phyloP scores from a whole-genome alignment of 2,888 invertebrate species.

The Scaptomyza cyrtandrae region DNA sequence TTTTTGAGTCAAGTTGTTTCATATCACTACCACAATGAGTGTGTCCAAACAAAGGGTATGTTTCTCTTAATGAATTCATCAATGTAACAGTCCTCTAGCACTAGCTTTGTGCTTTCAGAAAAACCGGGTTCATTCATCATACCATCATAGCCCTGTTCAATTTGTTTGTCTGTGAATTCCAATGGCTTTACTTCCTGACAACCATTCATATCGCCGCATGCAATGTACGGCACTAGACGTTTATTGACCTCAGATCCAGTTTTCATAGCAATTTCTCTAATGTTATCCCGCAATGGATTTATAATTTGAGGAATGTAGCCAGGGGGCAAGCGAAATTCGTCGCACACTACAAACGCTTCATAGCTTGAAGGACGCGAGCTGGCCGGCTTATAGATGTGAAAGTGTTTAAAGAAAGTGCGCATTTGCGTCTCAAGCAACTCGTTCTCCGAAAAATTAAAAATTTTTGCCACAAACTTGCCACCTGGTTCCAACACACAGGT shows the following conservation, averaged over 20 bases:
- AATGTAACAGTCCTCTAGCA: constrained; percentile 11
- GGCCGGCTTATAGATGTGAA: constrained; percentile 95
- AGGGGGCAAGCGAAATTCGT: constrained; percentile 92
- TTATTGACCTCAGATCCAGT: constrained; percentile 90
- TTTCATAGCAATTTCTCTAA: constrained; percentile 89
- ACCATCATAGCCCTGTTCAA: constrained; percentile 41
- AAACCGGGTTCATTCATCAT: constrained; percentile 43
- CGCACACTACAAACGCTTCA: constrained; percentile 98
- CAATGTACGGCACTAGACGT: constrained; percentile 95
- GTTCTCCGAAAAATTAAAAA: constrained; percentile 97
- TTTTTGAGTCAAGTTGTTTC: not conserved
- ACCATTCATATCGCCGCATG: constrained; percentile 93
- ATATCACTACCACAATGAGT: constrained; percentile 9
- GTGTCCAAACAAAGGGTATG: not conserved
- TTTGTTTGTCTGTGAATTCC: constrained; percentile 7
- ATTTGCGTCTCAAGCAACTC: constrained; percentile 95
- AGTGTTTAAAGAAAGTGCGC: constrained; percentile 94
- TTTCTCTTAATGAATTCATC: constrained; percentile 16
- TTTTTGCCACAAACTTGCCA: constrained; percentile 98
- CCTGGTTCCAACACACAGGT: constrained; percentile 95
- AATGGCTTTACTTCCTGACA: constrained; percentile 87
- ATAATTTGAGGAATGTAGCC: constrained; percentile 90
- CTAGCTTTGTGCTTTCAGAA: constrained; percentile 33
- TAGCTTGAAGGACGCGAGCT: constrained; percentile 99
- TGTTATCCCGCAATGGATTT: constrained; percentile 92